Conservation (phyloP, 2,113 vertebrate species). For the Hydrochoerus hydrochaeris region DNA sequence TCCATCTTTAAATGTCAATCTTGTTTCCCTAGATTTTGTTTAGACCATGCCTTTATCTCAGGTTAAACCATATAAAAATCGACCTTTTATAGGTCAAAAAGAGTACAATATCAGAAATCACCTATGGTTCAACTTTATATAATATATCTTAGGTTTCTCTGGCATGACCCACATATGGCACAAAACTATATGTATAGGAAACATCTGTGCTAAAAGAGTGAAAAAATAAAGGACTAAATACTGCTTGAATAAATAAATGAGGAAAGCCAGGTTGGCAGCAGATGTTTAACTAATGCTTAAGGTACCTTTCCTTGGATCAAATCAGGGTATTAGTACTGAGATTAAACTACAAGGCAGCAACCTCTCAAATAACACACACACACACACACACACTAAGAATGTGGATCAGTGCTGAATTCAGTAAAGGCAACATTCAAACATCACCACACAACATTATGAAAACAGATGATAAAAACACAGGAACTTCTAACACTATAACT, state of each 20-base stretch:
- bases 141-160: neutral
- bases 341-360: neutral
- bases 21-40: conserved; percentile 60
- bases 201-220: neutral
- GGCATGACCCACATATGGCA: neutral
- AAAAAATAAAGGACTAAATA: neutral
- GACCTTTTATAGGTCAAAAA: conserved; percentile 42
- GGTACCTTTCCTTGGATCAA: neutral
- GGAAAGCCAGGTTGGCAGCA: neutral
- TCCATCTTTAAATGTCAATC: conserved; percentile 56
- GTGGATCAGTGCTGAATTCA: neutral
- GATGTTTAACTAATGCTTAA: neutral
- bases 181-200: neutral
- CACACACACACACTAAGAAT: neutral
- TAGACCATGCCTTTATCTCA: conserved; percentile 49
- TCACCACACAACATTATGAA: neutral
- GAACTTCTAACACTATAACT: neutral
- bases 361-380: neutral
- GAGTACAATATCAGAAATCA: neutral
- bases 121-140: neutral
- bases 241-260: neutral
- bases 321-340: neutral
- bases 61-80: conserved; percentile 47
- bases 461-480: neutral
- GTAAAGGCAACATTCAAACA: neutral